Conservation (phyloP, 2,888 invertebrate species). For the Nebria salina region DNA sequence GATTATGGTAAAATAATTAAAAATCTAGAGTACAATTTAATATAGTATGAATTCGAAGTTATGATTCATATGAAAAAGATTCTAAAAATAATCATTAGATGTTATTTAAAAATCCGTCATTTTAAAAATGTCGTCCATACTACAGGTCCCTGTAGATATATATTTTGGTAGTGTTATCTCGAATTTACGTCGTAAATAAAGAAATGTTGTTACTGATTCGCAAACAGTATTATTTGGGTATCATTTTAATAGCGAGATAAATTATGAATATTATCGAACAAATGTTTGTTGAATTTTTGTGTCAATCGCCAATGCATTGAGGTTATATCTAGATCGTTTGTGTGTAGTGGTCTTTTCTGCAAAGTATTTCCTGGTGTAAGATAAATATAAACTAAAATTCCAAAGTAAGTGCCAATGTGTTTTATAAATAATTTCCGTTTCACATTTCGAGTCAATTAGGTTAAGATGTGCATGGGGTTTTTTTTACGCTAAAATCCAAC, state of each 20-base stretch:
- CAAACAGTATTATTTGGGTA: slow-evolving; percentile 15
- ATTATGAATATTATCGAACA: slow-evolving; percentile 3
- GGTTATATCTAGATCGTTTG: slow-evolving; percentile 27
- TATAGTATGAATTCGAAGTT: not conserved
- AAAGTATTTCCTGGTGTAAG: slow-evolving; percentile 41
- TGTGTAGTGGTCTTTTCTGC: slow-evolving; percentile 40
- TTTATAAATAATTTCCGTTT: slow-evolving; percentile 40
- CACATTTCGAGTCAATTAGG: slow-evolving; percentile 31
- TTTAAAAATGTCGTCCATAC: not conserved
- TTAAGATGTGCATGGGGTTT: slow-evolving; percentile 23
- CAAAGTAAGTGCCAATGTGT: slow-evolving; percentile 43
- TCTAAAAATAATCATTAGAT: not conserved
- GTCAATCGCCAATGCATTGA: slow-evolving; percentile 8
- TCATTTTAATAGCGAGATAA: slow-evolving; percentile 19
- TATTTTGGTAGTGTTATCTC: slow-evolving; percentile 10
- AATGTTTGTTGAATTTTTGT: slow-evolving; percentile 14
- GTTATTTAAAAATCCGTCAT: not conserved
- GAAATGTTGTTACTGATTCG: slow-evolving; percentile 34
- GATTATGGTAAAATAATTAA: not conserved
- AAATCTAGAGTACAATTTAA: not conserved
- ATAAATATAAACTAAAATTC: slow-evolving; percentile 43
- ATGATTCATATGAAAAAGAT: not conserved
- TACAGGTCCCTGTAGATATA: not conserved
- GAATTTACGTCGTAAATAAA: slow-evolving; percentile 39
- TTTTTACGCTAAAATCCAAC: slow-evolving; percentile 3